A percentile compares a stretch with the other conserved stretches of the same genome.
Evolutionary conservation across 2,797 vertebrate species (phyloP).

Genomic region (Scleropages formosus): DNA sequence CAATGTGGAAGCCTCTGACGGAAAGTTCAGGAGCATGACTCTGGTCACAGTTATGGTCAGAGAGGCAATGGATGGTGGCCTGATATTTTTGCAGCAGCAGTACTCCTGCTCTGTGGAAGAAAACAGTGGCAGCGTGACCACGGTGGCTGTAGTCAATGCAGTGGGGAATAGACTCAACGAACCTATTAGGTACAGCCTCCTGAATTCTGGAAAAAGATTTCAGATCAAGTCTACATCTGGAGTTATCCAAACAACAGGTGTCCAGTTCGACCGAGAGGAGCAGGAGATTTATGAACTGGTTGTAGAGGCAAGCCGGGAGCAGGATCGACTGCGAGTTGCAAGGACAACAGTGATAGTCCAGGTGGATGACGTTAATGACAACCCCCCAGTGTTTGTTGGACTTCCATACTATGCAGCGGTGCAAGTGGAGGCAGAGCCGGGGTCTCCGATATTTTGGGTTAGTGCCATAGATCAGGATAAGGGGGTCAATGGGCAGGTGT

Average conservation of each 20-base stretch:
- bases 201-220: conserved; percentile 86
- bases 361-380: conserved; percentile 91
- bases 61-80: conserved; percentile 81
- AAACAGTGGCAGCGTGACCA: conserved; percentile 76
- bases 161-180: conserved; percentile 87
- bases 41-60: conserved; percentile 83
- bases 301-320: conserved; percentile 83
- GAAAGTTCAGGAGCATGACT: conserved; percentile 77
- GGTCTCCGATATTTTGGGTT: conserved; percentile 77
- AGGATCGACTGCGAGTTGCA: conserved; percentile 75
- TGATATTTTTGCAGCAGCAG: conserved; percentile 79
- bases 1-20: conserved; percentile 82
- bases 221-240: conserved; percentile 85
- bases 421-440: conserved; percentile 81
- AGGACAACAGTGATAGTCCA: conserved; percentile 82
- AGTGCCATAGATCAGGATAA: conserved; percentile 83
- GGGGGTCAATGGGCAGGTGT: conserved; percentile 80
- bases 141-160: conserved; percentile 79
- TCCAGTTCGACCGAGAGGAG: conserved; percentile 89
- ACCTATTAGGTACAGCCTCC: conserved; percentile 83
- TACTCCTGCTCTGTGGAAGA: conserved; percentile 81
- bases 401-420: conserved; percentile 92
- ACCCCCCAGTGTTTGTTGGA: conserved; percentile 85
- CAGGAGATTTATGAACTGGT: conserved; percentile 83
- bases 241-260: conserved; percentile 84